Evolutionary conservation across 2,888 invertebrate species (phyloP), one percentile per base, ranked within the genome.

Genomic region (Hypolimnas misippus): DNA sequence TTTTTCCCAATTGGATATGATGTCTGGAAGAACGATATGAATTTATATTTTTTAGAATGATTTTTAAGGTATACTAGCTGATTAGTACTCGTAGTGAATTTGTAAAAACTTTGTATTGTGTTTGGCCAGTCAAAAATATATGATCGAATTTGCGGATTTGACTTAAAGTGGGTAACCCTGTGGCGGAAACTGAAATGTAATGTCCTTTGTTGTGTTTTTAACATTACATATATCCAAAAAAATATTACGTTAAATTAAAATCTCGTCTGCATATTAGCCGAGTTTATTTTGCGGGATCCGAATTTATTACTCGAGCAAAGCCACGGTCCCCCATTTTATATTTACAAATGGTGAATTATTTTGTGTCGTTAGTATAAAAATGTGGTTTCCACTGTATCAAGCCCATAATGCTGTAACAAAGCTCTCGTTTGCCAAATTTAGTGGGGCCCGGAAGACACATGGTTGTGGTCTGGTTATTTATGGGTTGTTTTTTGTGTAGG

Each of bases 401-500:
- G 46, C 55, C 51, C 61, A 63, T 61, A 63, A 66, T 64, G 33
- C 55, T 61, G 61, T 54, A 49, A 60, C 60, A 63, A 63, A 61
- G 70, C 73, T 75, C 67, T 74, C 74, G 72, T 66, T 65, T 65
- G 65, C 56, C 70, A 70, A 74, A 73, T 74, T 72, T 72, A 74
- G 70, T 72, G 73, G 72, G 75, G 73, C 70, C 61, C 75, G 76
- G 74, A 85, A 91, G 91, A 91, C 76, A 78, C 78, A 90, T 86
- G 75, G 83, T 73, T 78, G 84, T 75, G 84, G 83, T 79, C 75
- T 65, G 66, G 72, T 82, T 83, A 91, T 91, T 89, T 91, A 91
- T 89, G 69, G 77, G 80, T 79, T 89, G 89, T 90, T 91, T 90
- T 90, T 91, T 90, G 85, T 86, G 68, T 74, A 73, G 76, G 86